Evolutionary conservation across 2,797 vertebrate species (phyloP).

Genomic region (Platalea minor): DNA sequence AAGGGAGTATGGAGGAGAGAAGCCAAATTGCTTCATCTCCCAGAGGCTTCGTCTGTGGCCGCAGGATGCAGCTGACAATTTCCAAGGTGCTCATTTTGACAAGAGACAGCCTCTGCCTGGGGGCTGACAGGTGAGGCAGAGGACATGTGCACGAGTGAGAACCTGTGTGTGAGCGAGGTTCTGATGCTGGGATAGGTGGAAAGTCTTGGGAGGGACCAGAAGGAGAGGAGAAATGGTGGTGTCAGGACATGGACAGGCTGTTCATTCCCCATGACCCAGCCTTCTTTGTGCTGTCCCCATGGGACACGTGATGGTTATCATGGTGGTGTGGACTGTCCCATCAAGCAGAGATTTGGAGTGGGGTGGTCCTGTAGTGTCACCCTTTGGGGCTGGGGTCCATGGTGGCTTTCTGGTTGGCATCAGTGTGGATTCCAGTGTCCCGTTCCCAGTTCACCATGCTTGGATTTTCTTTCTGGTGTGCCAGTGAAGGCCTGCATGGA

Average conservation of each 20-base stretch:
- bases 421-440: not conserved
- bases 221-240: not conserved
- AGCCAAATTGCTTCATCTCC: not conserved
- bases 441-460: not conserved
- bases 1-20: not conserved
- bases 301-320: accelerated
- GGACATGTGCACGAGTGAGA: accelerated
- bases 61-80: not conserved
- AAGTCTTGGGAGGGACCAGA: not conserved
- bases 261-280: not conserved
- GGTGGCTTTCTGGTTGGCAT: not conserved
- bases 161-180: accelerated
- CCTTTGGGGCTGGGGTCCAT: not conserved
- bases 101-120: not conserved
- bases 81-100: not conserved
- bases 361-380: not conserved
- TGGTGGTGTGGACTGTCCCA: no score
- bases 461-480: not conserved
- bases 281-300: not conserved
- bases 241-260: not conserved
- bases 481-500: not conserved
- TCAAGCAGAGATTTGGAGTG: not conserved
- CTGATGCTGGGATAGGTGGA: not conserved
- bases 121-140: not conserved
- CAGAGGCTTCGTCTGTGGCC: not conserved